Evolutionary conservation across 2,113 vertebrate species (phyloP).

Genomic region (Sturnus vulgaris): DNA sequence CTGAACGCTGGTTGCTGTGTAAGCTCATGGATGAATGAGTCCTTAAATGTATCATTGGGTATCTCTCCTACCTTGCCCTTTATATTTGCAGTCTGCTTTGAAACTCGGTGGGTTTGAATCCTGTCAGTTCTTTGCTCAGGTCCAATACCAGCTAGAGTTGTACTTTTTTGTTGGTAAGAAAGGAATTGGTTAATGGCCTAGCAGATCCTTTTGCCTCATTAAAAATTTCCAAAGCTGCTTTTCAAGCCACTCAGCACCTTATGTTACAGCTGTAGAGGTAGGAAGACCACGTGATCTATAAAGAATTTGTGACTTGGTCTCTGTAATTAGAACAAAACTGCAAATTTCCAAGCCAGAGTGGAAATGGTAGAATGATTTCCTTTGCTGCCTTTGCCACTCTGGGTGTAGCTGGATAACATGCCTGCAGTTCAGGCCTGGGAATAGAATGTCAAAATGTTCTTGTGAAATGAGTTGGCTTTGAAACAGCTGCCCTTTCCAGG

Average conservation of each 20-base stretch:
- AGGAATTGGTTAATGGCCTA: background rate
- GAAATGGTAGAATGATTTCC: background rate
- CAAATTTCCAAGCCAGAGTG: background rate
- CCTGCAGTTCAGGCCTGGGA: background rate
- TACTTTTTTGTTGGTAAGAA: background rate
- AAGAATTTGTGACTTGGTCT: background rate
- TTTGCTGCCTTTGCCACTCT: background rate
- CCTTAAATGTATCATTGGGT: background rate
- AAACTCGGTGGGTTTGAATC: fast-evolving
- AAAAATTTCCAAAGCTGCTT: conserved; percentile 1
- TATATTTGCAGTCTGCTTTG: background rate
- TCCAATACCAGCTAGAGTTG: background rate
- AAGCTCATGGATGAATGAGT: background rate
- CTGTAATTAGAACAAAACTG: background rate
- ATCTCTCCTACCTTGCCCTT: background rate
- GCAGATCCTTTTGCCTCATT: background rate
- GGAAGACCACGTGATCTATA: background rate
- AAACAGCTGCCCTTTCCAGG: background rate
- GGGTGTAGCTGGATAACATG: background rate
- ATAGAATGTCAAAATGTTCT: background rate
- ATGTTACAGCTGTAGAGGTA: background rate
- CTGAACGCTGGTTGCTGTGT: background rate
- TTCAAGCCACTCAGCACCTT: background rate
- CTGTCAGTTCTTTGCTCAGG: background rate
- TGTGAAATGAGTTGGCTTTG: background rate